Conservation (phyloP, 2,797 vertebrate genomes). For the Knipowitschia caucasica region DNA sequence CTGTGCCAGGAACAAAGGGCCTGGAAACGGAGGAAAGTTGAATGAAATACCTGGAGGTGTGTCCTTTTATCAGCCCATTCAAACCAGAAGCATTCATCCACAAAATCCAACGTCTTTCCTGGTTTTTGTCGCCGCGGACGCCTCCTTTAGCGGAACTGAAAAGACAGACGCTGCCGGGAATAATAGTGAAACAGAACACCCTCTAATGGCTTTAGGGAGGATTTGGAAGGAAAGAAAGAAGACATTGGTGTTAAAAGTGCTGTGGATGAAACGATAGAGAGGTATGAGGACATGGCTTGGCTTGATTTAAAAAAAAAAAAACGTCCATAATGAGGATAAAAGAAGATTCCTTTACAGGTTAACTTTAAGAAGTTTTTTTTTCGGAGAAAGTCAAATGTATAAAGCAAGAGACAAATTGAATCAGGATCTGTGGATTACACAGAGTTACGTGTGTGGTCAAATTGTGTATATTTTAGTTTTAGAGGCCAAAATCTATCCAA, state of each 20-base stretch:
- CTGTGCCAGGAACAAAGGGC: neutral
- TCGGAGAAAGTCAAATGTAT: no score
- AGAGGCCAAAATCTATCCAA: no score
- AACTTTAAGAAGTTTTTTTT: no score
- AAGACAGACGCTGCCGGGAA: neutral
- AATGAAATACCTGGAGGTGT: neutral
- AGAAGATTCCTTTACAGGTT: no score
- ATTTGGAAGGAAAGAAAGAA: neutral
- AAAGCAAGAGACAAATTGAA: no score
- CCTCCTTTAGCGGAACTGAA: neutral
- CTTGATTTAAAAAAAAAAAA: no score
- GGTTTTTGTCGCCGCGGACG: neutral
- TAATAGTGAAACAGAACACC: neutral
- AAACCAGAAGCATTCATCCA: neutral
- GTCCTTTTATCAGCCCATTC: neutral
- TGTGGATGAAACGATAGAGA: no score
- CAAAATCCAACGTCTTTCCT: neutral
- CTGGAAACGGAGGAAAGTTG: neutral
- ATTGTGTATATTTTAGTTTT: no score
- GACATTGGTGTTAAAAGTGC: neutral
- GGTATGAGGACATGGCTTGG: no score
- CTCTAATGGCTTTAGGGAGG: neutral
- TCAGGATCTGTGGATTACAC: no score
- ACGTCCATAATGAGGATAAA: no score
- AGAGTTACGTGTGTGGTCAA: no score